Percentiles rank a stretch among this genome's conserved stretches.
Conservation (phyloP, 2,797 vertebrate species). For the Peromyscus eremicus region DNA sequence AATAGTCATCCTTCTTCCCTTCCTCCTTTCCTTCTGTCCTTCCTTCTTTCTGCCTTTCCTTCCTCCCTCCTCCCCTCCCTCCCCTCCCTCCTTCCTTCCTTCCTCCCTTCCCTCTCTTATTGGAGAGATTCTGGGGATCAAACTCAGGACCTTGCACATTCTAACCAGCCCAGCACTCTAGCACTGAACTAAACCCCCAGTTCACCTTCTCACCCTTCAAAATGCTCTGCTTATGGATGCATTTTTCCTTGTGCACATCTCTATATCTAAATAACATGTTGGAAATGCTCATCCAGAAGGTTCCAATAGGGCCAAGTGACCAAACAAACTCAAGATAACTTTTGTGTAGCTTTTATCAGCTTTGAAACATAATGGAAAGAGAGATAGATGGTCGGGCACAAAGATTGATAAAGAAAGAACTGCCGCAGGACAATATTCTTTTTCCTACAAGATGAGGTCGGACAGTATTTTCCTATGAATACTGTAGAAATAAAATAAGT, state of each 20-base stretch:
- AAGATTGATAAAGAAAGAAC: neutral
- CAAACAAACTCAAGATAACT: neutral
- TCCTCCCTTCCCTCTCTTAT: too few relatives aligned
- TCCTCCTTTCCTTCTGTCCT: too few relatives aligned
- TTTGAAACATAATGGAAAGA: neutral
- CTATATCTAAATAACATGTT: neutral
- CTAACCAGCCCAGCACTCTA: neutral
- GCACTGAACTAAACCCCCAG: neutral
- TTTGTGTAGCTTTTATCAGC: neutral
- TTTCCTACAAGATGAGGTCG: neutral
- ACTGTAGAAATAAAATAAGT: neutral
- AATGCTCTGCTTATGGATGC: neutral
- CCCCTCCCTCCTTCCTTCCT: too few relatives aligned
- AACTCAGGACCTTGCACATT: neutral
- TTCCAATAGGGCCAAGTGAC: neutral
- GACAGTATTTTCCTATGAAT: neutral
- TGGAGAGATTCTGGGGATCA: neutral
- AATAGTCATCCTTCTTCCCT: too few relatives aligned
- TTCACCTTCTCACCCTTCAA: neutral
- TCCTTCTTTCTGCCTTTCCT: too few relatives aligned
- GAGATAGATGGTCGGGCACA: accelerated
- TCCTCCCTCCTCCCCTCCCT: too few relatives aligned
- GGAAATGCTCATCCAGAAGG: neutral
- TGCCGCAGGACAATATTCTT: neutral
- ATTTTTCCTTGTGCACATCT: neutral